Evolutionary conservation across 2,797 vertebrate genomes (phyloP).

Genomic region (Clarias laeviceps): DNA sequence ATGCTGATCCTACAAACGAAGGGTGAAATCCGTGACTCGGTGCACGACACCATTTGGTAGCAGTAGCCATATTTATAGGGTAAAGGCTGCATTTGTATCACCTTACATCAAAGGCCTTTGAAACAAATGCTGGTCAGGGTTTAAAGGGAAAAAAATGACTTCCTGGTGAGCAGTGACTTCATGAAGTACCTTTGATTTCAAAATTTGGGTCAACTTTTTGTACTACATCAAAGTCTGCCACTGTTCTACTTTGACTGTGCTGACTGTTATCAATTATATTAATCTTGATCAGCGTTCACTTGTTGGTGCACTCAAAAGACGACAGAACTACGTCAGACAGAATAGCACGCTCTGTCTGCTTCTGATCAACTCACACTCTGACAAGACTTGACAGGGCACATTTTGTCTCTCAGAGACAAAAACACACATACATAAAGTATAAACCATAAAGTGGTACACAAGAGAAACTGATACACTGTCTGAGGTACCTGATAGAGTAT

Average conservation of each 20-base stretch:
- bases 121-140: constrained; percentile 13
- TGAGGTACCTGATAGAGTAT: constrained; percentile 6
- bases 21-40: background rate
- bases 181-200: background rate
- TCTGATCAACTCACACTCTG: constrained; percentile 42
- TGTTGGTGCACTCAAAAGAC: constrained; percentile 17
- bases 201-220: background rate
- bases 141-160: constrained; percentile 10
- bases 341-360: constrained; percentile 46
- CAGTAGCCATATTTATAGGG: background rate
- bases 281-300: background rate
- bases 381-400: constrained; percentile 34
- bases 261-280: background rate
- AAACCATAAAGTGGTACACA: constrained; percentile 20
- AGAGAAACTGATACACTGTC: constrained; percentile 10
- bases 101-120: constrained; percentile 7
- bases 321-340: constrained; percentile 20
- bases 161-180: constrained; percentile 6
- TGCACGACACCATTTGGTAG: background rate
- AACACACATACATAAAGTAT: constrained; percentile 25
- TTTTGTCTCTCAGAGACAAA: constrained; percentile 25
- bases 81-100: constrained; percentile 7
- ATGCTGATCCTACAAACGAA: constrained; percentile 3
- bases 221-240: background rate
- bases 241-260: background rate